Evolutionary conservation across 2,888 invertebrate genomes (phyloP).

Genomic region (Habrosyne pyritoides): DNA sequence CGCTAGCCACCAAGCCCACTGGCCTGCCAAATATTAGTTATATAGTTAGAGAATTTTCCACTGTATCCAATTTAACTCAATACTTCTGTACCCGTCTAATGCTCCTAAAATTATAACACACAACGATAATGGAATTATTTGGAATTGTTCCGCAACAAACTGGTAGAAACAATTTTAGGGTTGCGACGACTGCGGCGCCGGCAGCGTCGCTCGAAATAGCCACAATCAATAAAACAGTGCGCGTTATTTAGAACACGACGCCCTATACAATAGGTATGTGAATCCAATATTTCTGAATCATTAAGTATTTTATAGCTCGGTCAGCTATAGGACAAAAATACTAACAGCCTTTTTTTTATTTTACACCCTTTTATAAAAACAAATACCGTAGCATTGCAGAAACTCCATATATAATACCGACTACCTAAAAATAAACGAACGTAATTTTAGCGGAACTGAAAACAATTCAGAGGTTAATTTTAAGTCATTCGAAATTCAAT

Average conservation of each 20-base stretch:
- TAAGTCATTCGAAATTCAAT: too few relatives aligned
- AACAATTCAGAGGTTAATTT: too few relatives aligned
- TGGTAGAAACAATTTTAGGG: conserved; percentile 27
- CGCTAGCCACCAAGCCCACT: too few relatives aligned
- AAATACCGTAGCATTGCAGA: too few relatives aligned
- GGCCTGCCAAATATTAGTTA: too few relatives aligned
- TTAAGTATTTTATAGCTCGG: too few relatives aligned
- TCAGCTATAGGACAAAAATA: too few relatives aligned
- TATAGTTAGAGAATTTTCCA: too few relatives aligned
- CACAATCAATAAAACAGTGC: conserved; percentile 61
- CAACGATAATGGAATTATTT: not conserved
- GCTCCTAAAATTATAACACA: not conserved
- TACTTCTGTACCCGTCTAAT: not conserved
- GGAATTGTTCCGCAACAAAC: conserved; percentile 9
- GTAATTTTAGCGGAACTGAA: too few relatives aligned
- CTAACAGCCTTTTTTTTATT: conserved; percentile 5
- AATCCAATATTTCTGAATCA: not conserved
- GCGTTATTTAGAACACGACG: conserved; percentile 49
- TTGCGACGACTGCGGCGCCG: conserved; percentile 23
- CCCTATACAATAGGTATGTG: conserved; percentile 14
- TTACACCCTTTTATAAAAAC: too few relatives aligned
- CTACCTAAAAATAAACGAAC: too few relatives aligned
- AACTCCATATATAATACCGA: too few relatives aligned
- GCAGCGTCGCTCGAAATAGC: conserved; percentile 59
- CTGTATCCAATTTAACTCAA: not conserved